A percentile compares a stretch with the other conserved stretches of the same genome.
Evolutionary conservation across 2,113 vertebrate genomes (phyloP).

Genomic region (Fulmarus glacialis): DNA sequence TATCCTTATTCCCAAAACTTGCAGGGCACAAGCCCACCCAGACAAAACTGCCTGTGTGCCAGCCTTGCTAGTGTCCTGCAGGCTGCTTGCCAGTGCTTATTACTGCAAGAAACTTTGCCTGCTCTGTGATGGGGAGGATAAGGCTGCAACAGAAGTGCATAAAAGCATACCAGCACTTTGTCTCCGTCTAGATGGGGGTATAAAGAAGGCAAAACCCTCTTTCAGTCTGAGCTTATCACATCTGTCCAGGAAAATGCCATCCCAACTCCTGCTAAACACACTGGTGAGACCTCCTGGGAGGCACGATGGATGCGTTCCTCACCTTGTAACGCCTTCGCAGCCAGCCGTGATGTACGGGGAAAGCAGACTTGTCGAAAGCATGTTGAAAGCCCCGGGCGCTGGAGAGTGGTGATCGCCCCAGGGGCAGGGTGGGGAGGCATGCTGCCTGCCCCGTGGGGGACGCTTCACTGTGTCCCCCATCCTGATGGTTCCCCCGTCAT

Average conservation of each 20-base stretch:
- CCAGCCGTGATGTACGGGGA: background rate
- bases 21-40: background rate
- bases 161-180: background rate
- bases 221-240: fast-evolving
- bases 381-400: fast-evolving
- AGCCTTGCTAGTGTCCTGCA: background rate
- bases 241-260: background rate
- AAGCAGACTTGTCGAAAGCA: fast-evolving
- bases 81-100: background rate
- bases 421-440: background rate
- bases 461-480: fast-evolving
- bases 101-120: background rate
- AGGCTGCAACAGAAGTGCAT: fast-evolving
- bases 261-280: background rate
- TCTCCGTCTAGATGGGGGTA: fast-evolving
- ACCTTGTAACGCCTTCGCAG: fast-evolving
- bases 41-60: background rate
- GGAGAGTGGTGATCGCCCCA: fast-evolving
- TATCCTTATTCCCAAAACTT: background rate
- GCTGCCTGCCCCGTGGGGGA: fast-evolving
- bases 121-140: background rate
- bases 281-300: background rate
- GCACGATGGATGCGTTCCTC: background rate
- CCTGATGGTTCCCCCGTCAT: fast-evolving
- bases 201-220: background rate